Conservation (phyloP, 2,113 vertebrate species). For the Suricata suricatta region DNA sequence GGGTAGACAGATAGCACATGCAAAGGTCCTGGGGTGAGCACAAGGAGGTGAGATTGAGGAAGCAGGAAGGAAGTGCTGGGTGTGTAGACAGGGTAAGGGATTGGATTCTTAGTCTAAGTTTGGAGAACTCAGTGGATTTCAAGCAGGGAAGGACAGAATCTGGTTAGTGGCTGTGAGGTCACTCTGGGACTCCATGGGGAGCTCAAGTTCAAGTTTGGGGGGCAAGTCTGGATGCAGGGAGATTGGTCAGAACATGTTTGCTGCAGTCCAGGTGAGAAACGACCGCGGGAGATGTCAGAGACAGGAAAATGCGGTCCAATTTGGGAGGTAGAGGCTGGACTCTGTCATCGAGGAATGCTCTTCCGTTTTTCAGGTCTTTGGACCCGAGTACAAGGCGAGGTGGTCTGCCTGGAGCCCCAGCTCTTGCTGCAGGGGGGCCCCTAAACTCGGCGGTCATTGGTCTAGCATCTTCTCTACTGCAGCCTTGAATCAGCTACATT, state of each 20-base stretch:
- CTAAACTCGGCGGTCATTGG: background rate
- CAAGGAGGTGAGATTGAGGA: background rate
- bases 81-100: background rate
- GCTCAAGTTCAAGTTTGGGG: background rate
- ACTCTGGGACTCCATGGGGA: background rate
- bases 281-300: background rate
- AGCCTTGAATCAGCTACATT: background rate
- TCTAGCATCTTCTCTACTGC: background rate
- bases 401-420: background rate
- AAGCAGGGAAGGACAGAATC: background rate
- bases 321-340: background rate
- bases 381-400: too few relatives aligned
- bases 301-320: background rate
- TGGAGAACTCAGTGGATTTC: background rate
- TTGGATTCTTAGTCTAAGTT: background rate
- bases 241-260: rapidly evolving
- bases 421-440: background rate
- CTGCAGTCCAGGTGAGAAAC: background rate
- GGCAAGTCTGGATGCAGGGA: rapidly evolving
- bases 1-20: background rate
- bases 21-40: background rate
- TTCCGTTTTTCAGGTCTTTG: background rate
- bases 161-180: background rate
- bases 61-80: background rate
- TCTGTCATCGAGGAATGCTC: rapidly evolving